Evolutionary conservation across 2,797 vertebrate species (phyloP), one percentile per base, ranked within the genome.

Genomic region (Florisuga fusca): DNA sequence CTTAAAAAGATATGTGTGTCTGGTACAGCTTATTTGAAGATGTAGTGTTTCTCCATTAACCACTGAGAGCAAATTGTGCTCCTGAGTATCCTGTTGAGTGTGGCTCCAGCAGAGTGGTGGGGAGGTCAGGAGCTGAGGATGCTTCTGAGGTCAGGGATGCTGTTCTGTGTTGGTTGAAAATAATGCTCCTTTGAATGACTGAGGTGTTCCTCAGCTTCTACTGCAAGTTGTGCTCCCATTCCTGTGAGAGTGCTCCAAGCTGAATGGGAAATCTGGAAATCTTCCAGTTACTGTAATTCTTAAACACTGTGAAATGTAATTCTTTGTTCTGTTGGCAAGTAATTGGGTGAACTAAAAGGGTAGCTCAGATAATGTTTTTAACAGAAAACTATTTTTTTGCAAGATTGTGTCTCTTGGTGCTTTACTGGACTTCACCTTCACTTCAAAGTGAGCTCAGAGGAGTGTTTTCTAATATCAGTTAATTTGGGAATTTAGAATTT

Each of bases 311-410:
- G 71, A 83, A 84, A 62, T 67, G 36, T 48, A 33, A 69, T 86
- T 92, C 76, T 84, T 89, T 72, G 59, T 91, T 83, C 55, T 81
- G 51, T 51, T 93, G 93, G 92, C 91, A 87, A 55, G 62, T 68
- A 68, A 33, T 50, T 0, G 1, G 57, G 29, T 85, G 62, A 78
- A 58, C 68, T 59, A 41, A 64, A 68, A 84, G 58, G 57, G 51
- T 17, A 69, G 58, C 73, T 83, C 2, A 1, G 62, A 74, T 46
- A 74, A 89, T 74, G 75, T 67, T 89, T 89, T 85, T 54, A 76
- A 36, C 68, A 81, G 79, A 81, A 66, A 16, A 11, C 26, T 7
- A 6, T 7, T 55, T n/a, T 48, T 78, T 94, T 82, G 6, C 31
- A n/a, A 22, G 38, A 5, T 22, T 53, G 3, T 58, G 8, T 74